A percentile compares a stretch with the other conserved stretches of the same genome.
Conservation (phyloP, 2,888 invertebrate species). For the Drosophila robusta region DNA sequence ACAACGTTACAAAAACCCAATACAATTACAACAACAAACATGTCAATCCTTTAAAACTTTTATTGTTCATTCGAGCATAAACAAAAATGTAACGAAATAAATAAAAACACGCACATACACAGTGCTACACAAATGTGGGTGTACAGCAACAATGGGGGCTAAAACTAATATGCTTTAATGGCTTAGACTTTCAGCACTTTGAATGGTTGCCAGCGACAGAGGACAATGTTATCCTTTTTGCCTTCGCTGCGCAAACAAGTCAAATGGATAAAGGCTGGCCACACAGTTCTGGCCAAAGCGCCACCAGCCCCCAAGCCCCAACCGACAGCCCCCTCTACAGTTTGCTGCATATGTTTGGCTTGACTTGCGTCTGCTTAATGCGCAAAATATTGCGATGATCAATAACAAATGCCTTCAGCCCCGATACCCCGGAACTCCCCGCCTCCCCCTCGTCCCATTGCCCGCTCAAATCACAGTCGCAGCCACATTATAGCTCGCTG, state of each 20-base stretch:
- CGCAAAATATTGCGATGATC: slow-evolving; percentile 80
- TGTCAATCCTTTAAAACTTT: slow-evolving; percentile 77
- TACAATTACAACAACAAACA: slow-evolving; percentile 30
- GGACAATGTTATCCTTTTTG: slow-evolving; percentile 76
- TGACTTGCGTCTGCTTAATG: slow-evolving; percentile 77
- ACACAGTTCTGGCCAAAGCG: slow-evolving; percentile 6
- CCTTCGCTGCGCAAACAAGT: slow-evolving; percentile 73
- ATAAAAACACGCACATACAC: slow-evolving; percentile 45
- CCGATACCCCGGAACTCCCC: not conserved
- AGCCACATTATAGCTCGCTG: slow-evolving; percentile 21
- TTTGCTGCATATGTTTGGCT: slow-evolving; percentile 74
- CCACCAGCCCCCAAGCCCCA: not conserved
- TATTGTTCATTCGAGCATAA: slow-evolving; percentile 70
- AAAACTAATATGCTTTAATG: slow-evolving; percentile 80
- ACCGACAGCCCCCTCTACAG: not conserved
- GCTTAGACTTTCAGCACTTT: slow-evolving; percentile 78
- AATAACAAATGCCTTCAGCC: slow-evolving; percentile 70
- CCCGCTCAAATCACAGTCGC: slow-evolving; percentile 37
- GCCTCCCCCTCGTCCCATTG: not conserved
- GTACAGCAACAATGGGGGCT: slow-evolving; percentile 33
- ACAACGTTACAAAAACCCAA: slow-evolving; percentile 7
- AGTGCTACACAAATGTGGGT: slow-evolving; percentile 3
- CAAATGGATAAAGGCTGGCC: slow-evolving; percentile 68
- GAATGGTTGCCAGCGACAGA: slow-evolving; percentile 61
- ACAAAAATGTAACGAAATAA: slow-evolving; percentile 70